A percentile compares a stretch with the other conserved stretches of the same genome.
These are phyloP conservation scores for Neogobius melanostomus DNA, from an alignment of 2,113 vertebrate species.

Conservation along the genomic window DNA sequence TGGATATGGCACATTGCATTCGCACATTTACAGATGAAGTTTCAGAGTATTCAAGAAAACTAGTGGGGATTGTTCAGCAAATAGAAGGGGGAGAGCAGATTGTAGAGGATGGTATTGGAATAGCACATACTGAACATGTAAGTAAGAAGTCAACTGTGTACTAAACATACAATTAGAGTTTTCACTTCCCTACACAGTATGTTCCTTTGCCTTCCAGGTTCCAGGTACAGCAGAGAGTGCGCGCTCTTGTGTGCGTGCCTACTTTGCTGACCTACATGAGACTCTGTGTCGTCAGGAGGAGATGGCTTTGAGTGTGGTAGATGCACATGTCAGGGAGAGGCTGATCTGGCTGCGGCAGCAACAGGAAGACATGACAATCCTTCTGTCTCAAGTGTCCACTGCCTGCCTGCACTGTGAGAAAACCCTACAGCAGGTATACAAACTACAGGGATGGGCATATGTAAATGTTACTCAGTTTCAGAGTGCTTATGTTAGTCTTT, in stretches of 20 bases:
- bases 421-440: conserved; percentile 92
- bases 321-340: conserved; percentile 93
- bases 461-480: background rate
- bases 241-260: conserved; percentile 94
- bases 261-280: conserved; percentile 97
- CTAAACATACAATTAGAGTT: background rate
- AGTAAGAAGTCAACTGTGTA: conserved; percentile 11
- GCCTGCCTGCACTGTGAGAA: conserved; percentile 98
- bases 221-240: conserved; percentile 95
- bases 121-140: conserved; percentile 97
- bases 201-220: conserved; percentile 72
- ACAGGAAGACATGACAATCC: conserved; percentile 98
- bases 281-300: conserved; percentile 97
- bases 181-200: background rate
- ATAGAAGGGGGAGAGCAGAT: conserved; percentile 98
- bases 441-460: background rate
- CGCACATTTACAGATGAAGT: conserved; percentile 97
- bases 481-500: background rate
- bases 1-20: conserved; percentile 99
- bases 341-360: conserved; percentile 97
- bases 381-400: conserved; percentile 95
- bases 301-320: conserved; percentile 98
- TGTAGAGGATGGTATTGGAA: conserved; percentile 93
- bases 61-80: conserved; percentile 94
- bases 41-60: conserved; percentile 95